A percentile compares a stretch with the other conserved stretches of the same genome.
These are phyloP conservation scores for Drosophila repletoides DNA, from an alignment of 1,140 invertebrate genomes.

Conservation along the genomic window DNA sequence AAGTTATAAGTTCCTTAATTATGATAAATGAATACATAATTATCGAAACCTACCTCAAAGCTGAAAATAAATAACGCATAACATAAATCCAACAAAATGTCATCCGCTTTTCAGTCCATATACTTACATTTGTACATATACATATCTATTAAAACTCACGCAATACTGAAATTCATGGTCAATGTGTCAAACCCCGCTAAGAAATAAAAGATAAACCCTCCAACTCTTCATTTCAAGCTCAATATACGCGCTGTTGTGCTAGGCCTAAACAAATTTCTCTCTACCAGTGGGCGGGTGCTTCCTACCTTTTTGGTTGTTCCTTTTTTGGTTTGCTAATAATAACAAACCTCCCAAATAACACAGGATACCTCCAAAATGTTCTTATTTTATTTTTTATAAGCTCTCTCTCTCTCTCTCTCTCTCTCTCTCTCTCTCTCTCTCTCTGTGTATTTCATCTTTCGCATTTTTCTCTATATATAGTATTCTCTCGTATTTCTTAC, in stretches of 20 bases:
- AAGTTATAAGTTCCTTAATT: conserved; percentile 21
- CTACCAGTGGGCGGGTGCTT: background rate
- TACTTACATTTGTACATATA: background rate
- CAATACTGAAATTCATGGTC: conserved; percentile 64
- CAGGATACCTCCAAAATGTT: background rate
- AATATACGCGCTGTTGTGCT: conserved; percentile 64
- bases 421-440: background rate
- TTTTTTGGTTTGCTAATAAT: conserved; percentile 61
- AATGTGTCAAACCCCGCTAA: conserved; percentile 65
- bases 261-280: conserved; percentile 45
- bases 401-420: conserved; percentile 13
- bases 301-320: conserved; percentile 16
- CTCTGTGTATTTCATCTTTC: background rate
- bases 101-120: conserved; percentile 2
- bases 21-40: conserved; percentile 46
- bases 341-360: conserved; percentile 22
- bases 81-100: background rate
- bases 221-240: conserved; percentile 28
- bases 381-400: conserved; percentile 4
- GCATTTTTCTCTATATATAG: background rate
- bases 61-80: conserved; percentile 7
- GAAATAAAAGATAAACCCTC: conserved; percentile 7
- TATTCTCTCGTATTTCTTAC: background rate
- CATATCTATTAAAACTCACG: conserved; percentile 6
- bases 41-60: conserved; percentile 10